Percentiles rank a stretch among this genome's conserved stretches.
phyloP scores from a whole-genome alignment of 2,113 vertebrate species.

The Corvus moneduloides region DNA sequence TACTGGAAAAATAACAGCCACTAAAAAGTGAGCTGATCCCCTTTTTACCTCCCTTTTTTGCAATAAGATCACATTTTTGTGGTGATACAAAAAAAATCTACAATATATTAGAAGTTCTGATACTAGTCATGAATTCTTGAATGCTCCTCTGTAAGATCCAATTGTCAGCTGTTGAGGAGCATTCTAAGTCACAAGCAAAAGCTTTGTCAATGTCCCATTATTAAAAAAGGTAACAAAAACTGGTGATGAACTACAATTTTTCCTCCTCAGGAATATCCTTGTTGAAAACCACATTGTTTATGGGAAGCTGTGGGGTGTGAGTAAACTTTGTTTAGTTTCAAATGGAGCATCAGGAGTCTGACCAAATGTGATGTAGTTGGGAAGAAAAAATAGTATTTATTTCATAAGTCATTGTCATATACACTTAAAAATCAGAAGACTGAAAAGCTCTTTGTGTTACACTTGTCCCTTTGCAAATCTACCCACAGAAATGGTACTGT shows the following conservation, averaged over 20 bases:
- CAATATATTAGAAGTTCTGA: not conserved
- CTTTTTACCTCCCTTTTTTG: not conserved
- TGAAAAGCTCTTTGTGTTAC: not conserved
- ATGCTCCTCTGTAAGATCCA: not conserved
- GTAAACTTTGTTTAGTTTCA: not conserved
- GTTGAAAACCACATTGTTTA: not conserved
- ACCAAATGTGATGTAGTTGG: not conserved
- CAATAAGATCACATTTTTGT: not conserved
- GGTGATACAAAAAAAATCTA: not conserved
- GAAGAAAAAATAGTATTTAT: not conserved
- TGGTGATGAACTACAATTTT: not conserved
- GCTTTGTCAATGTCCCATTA: not conserved
- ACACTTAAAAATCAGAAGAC: not conserved
- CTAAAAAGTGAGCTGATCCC: not conserved
- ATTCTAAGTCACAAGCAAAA: not conserved
- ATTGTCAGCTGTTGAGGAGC: not conserved
- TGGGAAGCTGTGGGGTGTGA: not conserved
- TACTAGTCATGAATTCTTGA: not conserved
- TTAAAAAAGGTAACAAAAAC: not conserved
- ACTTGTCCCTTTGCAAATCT: not conserved
- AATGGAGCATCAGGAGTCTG: not conserved
- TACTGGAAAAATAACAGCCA: not conserved
- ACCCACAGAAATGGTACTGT: not conserved
- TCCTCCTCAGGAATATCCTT: not conserved
- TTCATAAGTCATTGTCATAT: not conserved